Evolutionary conservation across 2,797 vertebrate species (phyloP).

Genomic region (Phataginus tetradactyla): DNA sequence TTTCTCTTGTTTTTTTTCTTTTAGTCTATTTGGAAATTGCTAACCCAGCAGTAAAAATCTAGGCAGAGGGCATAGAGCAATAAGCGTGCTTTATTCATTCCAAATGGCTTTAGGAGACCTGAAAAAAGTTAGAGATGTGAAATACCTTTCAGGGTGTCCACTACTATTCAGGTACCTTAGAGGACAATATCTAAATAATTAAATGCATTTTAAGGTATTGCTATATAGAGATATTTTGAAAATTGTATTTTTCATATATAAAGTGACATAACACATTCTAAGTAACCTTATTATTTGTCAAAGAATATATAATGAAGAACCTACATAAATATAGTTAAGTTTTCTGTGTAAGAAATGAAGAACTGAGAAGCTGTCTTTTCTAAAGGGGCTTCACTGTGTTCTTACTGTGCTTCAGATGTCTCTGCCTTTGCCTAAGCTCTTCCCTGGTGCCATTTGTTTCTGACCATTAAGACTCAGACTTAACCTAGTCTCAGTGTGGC

Average conservation of each 20-base stretch:
- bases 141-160: not conserved
- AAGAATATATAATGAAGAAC: not conserved
- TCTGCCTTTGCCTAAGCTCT: not conserved
- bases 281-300: constrained; percentile 20
- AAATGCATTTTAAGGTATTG: not conserved
- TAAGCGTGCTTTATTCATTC: not conserved
- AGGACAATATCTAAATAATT: not conserved
- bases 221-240: not conserved
- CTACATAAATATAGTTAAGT: not conserved
- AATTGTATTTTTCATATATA: constrained; percentile 32
- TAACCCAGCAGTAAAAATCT: constrained; percentile 37
- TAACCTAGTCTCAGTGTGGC: not conserved
- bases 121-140: not conserved
- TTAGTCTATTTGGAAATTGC: constrained; percentile 9
- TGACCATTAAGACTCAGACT: not conserved
- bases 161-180: not conserved
- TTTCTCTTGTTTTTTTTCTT: not conserved
- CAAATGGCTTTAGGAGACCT: not conserved
- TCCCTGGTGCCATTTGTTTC: not conserved
- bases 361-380: not conserved
- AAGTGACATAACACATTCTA: not conserved
- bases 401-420: not conserved
- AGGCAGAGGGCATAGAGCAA: not conserved
- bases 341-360: constrained; percentile 16
- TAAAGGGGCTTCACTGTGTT: not conserved